A percentile compares a stretch with the other conserved stretches of the same genome.
These are phyloP conservation scores for Macrotus californicus DNA, from an alignment of 2,113 vertebrate genomes.

Conservation along the genomic window DNA sequence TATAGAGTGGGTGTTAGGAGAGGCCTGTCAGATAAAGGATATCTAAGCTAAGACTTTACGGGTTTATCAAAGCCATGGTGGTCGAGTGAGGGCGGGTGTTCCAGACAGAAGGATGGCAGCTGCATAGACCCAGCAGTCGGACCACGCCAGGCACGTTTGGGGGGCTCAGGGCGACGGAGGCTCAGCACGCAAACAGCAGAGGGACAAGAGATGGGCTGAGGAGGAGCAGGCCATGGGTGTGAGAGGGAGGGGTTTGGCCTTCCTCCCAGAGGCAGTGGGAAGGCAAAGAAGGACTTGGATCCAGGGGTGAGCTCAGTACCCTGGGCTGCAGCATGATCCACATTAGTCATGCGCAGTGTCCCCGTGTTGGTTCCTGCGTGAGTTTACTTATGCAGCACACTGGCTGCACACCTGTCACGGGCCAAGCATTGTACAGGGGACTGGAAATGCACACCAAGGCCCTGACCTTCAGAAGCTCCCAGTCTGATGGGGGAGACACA, in stretches of 20 bases:
- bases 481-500: neutral
- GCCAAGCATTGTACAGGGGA: neutral
- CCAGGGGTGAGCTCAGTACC: rapidly evolving
- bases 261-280: neutral
- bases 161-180: neutral
- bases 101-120: neutral
- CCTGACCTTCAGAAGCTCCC: neutral
- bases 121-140: neutral
- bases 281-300: neutral
- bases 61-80: rapidly evolving
- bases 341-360: rapidly evolving
- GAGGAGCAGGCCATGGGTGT: neutral
- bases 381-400: rapidly evolving
- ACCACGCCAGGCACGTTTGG: neutral
- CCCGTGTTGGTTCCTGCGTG: rapidly evolving
- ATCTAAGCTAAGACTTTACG: neutral
- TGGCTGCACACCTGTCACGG: rapidly evolving
- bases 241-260: no score
- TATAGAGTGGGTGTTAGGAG: neutral
- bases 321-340: rapidly evolving
- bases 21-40: neutral
- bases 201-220: neutral
- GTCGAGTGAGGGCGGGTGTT: neutral
- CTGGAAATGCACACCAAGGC: neutral
- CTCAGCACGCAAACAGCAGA: neutral